Evolutionary conservation across 2,113 vertebrate species (phyloP), one percentile per base, ranked within the genome.

Genomic region (Etia nguti): DNA sequence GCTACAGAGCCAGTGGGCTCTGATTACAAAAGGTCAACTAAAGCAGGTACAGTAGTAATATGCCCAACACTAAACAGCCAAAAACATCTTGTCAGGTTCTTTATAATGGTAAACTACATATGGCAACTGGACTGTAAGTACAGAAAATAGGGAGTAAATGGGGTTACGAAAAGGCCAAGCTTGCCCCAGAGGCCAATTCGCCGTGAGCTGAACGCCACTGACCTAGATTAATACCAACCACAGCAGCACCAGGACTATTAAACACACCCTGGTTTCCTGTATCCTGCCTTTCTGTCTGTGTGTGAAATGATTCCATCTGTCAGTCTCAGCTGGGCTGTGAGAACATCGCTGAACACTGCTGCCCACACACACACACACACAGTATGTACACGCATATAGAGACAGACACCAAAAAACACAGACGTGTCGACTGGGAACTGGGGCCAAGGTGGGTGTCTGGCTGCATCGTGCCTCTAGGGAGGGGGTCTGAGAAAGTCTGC

Each of bases 221-320:
- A 95, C 94, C 94, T 93, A 94, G 87, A 95, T 94, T 95, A 93
- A 93, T 89, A 94, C 92, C 90, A 90, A 93, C 92, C 88, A 60
- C 86, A 88, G 92, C 88, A 93, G 89, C 85, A 84, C 77, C 86
- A 92, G 84, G 80, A 91, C 92, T 81, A 92, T 92, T 90, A 92
- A 92, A 91, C 85, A 93, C 92, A 90, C 89, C 93, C 90, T 56
- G 60, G 90, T 90, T 94, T 93, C 88, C 91, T 90, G 91, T 90
- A 94, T 93, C 93, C 94, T 93, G 91, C 90, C 90, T 94, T 87
- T 92, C 90, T 93, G 93, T 93, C 94, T 94, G 86, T 84, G 94
- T 93, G 93, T 94, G 92, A 95, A 95, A 93, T 94, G 92, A 94
- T 93, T 96, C 93, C 94, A 96, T 96, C 95, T 95, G 95, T 95